These are phyloP conservation scores for Strigamia maritima DNA, from an alignment of 2,888 invertebrate species.

Conservation along the genomic window DNA sequence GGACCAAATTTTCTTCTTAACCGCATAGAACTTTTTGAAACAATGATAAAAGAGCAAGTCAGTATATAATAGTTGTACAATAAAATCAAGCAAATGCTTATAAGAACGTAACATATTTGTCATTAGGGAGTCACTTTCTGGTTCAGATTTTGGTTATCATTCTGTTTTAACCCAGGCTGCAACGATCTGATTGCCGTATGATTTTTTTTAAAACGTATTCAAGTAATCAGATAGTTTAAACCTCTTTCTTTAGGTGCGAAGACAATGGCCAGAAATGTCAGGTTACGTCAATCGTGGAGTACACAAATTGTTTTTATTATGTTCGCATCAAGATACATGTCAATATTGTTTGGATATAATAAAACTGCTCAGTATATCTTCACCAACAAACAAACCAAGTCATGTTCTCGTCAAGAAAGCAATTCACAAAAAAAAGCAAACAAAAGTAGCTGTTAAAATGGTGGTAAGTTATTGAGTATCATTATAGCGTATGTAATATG, in stretches of 20 bases:
- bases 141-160: slow-evolving; percentile 17
- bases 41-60: slow-evolving; percentile 20
- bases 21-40: neutral
- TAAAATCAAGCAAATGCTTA: neutral
- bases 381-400: neutral
- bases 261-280: slow-evolving; percentile 3
- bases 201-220: neutral
- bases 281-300: neutral
- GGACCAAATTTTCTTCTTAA: slow-evolving; percentile 20
- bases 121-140: neutral
- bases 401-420: neutral
- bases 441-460: neutral
- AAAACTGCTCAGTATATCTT: neutral
- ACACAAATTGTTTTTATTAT: slow-evolving; percentile 16
- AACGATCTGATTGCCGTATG: neutral
- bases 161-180: neutral
- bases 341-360: slow-evolving; percentile 9
- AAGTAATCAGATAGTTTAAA: neutral
- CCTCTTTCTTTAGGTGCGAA: neutral
- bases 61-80: neutral
- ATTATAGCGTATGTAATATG: neutral
- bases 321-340: neutral
- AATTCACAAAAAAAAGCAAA: neutral
- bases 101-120: neutral
- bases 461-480: neutral